Percentiles rank a stretch among this genome's conserved stretches.
These are phyloP conservation scores for Anthoscopus minutus DNA, from an alignment of 2,113 vertebrate species.

Conservation along the genomic window DNA sequence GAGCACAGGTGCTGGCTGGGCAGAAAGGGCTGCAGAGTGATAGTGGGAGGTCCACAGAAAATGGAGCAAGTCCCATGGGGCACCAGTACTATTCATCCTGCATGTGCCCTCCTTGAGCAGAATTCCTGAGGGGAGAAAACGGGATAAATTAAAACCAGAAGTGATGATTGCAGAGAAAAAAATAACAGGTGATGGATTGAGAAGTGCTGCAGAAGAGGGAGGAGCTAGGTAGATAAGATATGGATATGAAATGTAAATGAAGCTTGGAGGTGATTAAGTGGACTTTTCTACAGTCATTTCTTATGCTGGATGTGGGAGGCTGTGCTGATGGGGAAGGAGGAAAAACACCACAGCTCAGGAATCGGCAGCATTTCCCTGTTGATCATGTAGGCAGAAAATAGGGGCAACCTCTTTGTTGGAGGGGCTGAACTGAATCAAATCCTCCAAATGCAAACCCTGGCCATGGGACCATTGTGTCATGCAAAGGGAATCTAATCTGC, in stretches of 20 bases:
- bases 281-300: not conserved
- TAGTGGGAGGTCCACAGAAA: not conserved
- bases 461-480: fast-evolving
- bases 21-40: not conserved
- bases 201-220: not conserved
- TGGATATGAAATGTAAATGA: slow-evolving; percentile 3
- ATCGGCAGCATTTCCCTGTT: not conserved
- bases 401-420: not conserved
- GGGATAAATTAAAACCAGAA: not conserved
- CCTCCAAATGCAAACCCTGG: not conserved
- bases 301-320: not conserved
- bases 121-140: not conserved
- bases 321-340: not conserved
- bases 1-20: not conserved
- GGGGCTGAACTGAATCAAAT: not conserved
- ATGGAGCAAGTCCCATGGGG: not conserved
- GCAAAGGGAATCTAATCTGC: not conserved
- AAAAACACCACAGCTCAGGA: not conserved
- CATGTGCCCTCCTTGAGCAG: not conserved
- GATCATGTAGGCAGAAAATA: not conserved
- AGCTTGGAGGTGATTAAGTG: not conserved
- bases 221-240: not conserved
- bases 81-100: not conserved
- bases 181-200: not conserved
- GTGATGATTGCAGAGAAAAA: not conserved